Conservation (phyloP, 1,140 invertebrate genomes). For the Drosophila hydei region DNA sequence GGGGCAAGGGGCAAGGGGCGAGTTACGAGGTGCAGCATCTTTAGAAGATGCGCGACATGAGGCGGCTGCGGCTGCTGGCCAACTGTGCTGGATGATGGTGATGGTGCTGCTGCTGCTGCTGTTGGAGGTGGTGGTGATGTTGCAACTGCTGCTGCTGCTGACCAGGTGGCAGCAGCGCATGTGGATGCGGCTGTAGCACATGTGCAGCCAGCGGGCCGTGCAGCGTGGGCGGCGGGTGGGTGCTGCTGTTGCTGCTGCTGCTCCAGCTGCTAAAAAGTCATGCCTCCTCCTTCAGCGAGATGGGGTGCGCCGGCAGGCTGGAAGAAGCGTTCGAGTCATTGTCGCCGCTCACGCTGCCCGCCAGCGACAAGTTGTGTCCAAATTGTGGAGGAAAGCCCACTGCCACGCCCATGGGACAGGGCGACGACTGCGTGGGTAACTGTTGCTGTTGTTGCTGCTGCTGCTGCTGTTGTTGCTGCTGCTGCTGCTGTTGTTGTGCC, state of each 20-base stretch:
- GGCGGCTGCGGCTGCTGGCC: slow-evolving; percentile 67
- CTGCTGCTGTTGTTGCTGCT: slow-evolving; percentile 47
- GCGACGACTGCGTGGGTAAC: slow-evolving; percentile 56
- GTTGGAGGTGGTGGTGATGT: slow-evolving; percentile 41
- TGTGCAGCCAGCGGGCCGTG: slow-evolving; percentile 18
- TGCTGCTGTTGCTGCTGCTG: slow-evolving; percentile 43
- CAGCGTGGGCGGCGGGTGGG: slow-evolving; percentile 13
- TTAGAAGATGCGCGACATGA: slow-evolving; percentile 83
- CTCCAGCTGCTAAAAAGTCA: slow-evolving; percentile 81
- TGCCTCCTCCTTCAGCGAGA: slow-evolving; percentile 82
- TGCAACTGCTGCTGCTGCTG: slow-evolving; percentile 34
- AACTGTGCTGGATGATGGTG: slow-evolving; percentile 23
- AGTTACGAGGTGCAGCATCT: slow-evolving; percentile 36
- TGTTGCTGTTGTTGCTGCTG: slow-evolving; percentile 56
- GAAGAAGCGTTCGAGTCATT: slow-evolving; percentile 78
- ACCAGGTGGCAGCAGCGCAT: slow-evolving; percentile 7
- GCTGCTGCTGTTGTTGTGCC: slow-evolving; percentile 48
- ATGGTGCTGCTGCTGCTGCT: slow-evolving; percentile 7
- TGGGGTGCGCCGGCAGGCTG: slow-evolving; percentile 74
- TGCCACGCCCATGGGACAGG: slow-evolving; percentile 56
- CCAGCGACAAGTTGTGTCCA: slow-evolving; percentile 68
- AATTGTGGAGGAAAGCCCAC: slow-evolving; percentile 71
- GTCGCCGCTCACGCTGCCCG: slow-evolving; percentile 77
- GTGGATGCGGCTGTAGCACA: slow-evolving; percentile 14
- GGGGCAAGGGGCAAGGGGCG: not conserved